phyloP scores from a whole-genome alignment of 2,888 invertebrate genomes.

The Automeris io region DNA sequence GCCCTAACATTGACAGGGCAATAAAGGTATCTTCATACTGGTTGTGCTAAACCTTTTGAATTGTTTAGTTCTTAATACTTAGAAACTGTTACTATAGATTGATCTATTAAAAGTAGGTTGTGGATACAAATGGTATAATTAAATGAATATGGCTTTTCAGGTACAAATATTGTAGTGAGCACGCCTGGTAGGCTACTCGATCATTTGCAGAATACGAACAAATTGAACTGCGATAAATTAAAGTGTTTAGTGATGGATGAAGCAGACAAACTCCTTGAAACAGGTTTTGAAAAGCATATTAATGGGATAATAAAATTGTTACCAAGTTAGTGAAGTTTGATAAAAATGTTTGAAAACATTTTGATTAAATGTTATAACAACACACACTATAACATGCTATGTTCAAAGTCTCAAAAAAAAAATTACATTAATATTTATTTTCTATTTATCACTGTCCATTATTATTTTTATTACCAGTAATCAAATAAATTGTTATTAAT shows the following conservation, averaged over 20 bases:
- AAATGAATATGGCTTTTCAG: constrained; percentile 46
- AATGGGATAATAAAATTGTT: constrained; percentile 92
- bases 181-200: constrained; percentile 97
- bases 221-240: constrained; percentile 91
- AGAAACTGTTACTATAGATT: no score
- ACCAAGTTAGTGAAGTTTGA: constrained; percentile 71
- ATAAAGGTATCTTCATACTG: no score
- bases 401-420: no score
- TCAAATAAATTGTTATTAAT: constrained; percentile 11
- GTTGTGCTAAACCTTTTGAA: no score
- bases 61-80: no score
- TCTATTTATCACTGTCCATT: neutral
- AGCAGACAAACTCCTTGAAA: constrained; percentile 95
- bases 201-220: constrained; percentile 92
- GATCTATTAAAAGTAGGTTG: neutral
- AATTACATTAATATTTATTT: neutral
- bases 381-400: neutral
- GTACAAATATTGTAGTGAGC: constrained; percentile 93
- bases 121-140: neutral
- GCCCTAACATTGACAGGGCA: no score
- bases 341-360: no score
- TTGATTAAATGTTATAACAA: no score
- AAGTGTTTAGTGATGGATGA: constrained; percentile 96
- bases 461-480: no score
- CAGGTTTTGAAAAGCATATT: constrained; percentile 97